Conservation (phyloP, 2,888 invertebrate genomes). For the Chaetogeoica ovagalla region DNA sequence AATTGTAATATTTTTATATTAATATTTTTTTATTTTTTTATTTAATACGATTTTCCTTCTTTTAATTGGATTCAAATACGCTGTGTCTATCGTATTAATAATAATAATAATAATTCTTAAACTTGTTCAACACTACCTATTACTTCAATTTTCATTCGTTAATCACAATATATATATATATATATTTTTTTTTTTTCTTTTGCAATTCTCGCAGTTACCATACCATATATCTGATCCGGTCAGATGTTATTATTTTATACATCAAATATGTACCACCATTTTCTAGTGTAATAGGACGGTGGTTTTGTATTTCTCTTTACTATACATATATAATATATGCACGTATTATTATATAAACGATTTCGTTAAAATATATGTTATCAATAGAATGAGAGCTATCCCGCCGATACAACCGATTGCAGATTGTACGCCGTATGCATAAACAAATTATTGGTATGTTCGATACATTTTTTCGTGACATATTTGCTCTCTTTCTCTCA, state of each 20-base stretch:
- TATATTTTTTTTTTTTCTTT: too few relatives aligned
- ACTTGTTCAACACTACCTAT: background rate
- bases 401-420: background rate
- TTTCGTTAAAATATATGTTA: background rate
- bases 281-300: background rate
- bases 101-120: background rate
- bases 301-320: background rate
- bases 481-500: background rate
- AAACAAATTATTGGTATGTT: background rate
- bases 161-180: background rate
- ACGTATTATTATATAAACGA: background rate
- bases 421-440: background rate
- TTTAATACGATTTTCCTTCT: background rate
- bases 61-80: background rate
- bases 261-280: background rate
- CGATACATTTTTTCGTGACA: background rate
- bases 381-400: background rate
- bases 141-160: background rate
- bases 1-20: too few relatives aligned
- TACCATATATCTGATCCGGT: background rate
- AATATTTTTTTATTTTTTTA: too few relatives aligned
- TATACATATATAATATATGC: too few relatives aligned
- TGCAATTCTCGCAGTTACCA: background rate
- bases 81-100: background rate
- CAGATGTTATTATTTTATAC: background rate